Evolutionary conservation across 2,113 vertebrate genomes (phyloP).

Genomic region (Motacilla tschutschensis): DNA sequence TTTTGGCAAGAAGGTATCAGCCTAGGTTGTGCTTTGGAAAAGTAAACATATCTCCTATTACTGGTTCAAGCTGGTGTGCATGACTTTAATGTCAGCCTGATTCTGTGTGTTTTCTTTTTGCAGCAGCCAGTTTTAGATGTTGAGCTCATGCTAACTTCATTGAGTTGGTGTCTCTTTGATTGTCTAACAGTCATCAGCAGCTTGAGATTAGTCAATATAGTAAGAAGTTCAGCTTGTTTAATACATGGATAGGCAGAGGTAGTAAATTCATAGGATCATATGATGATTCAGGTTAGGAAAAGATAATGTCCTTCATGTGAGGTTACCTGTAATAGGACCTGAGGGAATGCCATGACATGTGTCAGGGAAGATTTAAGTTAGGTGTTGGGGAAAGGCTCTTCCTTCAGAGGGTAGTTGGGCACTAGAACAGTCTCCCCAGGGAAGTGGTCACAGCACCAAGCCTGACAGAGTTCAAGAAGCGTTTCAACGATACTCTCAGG

Average conservation of each 20-base stretch:
- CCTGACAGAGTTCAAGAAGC: neutral
- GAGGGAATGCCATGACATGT: neutral
- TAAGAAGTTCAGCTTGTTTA: neutral
- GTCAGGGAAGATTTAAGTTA: neutral
- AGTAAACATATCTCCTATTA: neutral
- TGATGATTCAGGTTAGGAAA: neutral
- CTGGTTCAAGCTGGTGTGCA: neutral
- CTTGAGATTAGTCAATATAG: neutral
- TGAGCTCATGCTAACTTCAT: neutral
- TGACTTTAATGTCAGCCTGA: neutral
- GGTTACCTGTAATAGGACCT: neutral
- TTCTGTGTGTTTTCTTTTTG: neutral
- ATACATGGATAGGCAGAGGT: neutral
- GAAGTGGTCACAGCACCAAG: neutral
- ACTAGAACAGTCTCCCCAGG: neutral
- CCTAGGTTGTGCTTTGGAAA: neutral
- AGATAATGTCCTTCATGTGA: neutral
- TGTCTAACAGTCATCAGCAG: neutral
- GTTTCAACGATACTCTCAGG: rapidly evolving
- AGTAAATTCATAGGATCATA: neutral
- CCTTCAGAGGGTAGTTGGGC: rapidly evolving
- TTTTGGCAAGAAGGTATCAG: neutral
- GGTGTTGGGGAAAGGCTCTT: neutral
- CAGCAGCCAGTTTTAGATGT: neutral
- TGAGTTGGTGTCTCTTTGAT: neutral